Percentiles rank a stretch among this genome's conserved stretches.
Conservation (phyloP, 2,888 invertebrate genomes). For the Cylindroiulus punctatus region DNA sequence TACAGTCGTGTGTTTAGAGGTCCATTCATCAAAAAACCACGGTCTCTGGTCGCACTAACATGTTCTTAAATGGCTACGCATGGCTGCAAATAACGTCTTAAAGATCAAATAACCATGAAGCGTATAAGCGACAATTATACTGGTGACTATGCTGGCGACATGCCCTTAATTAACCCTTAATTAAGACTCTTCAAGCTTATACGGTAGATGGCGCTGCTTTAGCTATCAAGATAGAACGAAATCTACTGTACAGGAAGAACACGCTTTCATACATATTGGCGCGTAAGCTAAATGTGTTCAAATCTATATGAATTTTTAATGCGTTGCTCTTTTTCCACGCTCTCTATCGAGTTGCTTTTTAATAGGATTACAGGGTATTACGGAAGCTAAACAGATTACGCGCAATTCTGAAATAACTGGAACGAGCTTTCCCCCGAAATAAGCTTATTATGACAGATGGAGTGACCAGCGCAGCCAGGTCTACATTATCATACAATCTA, state of each 20-base stretch:
- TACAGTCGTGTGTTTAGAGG: not conserved
- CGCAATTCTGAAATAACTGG: not conserved
- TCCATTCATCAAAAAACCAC: not conserved
- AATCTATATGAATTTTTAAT: not conserved
- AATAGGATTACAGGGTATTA: constrained; percentile 5
- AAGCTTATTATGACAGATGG: not conserved
- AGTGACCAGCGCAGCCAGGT: not conserved
- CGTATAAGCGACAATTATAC: constrained; percentile 3
- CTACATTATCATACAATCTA: not conserved
- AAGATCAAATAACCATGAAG: constrained; percentile 18
- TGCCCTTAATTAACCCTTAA: not conserved
- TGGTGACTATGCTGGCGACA: not conserved
- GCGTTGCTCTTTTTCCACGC: not conserved
- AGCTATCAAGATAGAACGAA: too few relatives aligned
- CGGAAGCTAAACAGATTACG: constrained; percentile 10
- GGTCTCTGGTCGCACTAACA: not conserved
- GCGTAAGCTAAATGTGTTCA: not conserved
- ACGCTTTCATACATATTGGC: too few relatives aligned
- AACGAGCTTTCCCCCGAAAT: not conserved
- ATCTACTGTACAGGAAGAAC: too few relatives aligned
- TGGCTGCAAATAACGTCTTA: not conserved
- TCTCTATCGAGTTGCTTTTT: constrained; percentile 4
- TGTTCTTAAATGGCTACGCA: not conserved
- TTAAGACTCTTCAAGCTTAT: too few relatives aligned
- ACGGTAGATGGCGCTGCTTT: too few relatives aligned